A percentile compares a stretch with the other conserved stretches of the same genome.
These are phyloP conservation scores for Benthosema pterotum DNA, from an alignment of 2,797 vertebrate species.

Conservation along the genomic window DNA sequence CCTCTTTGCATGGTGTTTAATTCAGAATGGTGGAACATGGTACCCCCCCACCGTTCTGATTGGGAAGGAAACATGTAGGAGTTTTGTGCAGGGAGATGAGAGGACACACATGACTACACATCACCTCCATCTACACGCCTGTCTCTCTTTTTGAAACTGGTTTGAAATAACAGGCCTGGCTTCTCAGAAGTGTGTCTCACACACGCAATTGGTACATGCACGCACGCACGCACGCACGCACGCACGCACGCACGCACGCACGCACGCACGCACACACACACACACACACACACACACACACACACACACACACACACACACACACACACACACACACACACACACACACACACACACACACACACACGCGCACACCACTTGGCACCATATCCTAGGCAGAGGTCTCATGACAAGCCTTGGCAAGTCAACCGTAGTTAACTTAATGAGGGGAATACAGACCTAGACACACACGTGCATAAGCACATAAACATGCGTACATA, in stretches of 20 bases:
- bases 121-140: slow-evolving; percentile 34
- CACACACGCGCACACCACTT: slow-evolving; percentile 21
- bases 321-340: slow-evolving; percentile 15
- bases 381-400: slow-evolving; percentile 49
- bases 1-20: not conserved
- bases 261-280: not conserved
- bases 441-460: slow-evolving; percentile 60
- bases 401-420: slow-evolving; percentile 64
- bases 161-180: slow-evolving; percentile 41
- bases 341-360: slow-evolving; percentile 3
- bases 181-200: not conserved
- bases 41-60: slow-evolving; percentile 6
- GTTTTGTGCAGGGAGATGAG: slow-evolving; percentile 8
- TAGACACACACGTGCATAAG: slow-evolving; percentile 13
- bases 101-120: slow-evolving; percentile 43
- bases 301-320: not conserved
- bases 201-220: not conserved
- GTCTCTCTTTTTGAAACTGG: slow-evolving; percentile 47
- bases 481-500: not conserved
- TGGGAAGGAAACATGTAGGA: slow-evolving; percentile 25
- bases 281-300: slow-evolving; percentile 12
- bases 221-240: not conserved
- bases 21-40: slow-evolving; percentile 2
- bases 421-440: slow-evolving; percentile 63
- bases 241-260: not conserved